Evolutionary conservation across 1,140 invertebrate genomes (phyloP).

Genomic region (Papilio polytes): DNA sequence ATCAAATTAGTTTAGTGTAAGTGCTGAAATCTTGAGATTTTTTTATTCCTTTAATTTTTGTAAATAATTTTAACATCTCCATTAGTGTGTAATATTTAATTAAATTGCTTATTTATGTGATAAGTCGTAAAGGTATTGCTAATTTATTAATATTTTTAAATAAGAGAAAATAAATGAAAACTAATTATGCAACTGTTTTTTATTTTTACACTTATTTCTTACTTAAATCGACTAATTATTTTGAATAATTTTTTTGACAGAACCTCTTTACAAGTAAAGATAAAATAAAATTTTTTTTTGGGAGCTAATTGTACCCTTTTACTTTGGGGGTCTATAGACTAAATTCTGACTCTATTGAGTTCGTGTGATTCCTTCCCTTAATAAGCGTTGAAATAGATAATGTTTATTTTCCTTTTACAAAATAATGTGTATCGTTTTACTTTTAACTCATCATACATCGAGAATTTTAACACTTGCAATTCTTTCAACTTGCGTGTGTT

Average conservation of each 20-base stretch:
- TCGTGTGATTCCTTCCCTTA: not conserved
- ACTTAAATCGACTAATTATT: not conserved
- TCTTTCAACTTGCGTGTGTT: conserved; percentile 56
- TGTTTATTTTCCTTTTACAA: not conserved
- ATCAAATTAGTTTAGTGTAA: not conserved
- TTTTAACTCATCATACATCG: not conserved
- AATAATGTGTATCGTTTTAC: not conserved
- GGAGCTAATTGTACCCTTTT: too few relatives aligned
- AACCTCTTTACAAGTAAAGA: not conserved
- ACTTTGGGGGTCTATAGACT: too few relatives aligned
- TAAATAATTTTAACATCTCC: conserved; percentile 40
- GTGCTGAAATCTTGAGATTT: conserved; percentile 44
- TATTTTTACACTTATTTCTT: not conserved
- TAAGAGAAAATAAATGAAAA: conserved; percentile 44
- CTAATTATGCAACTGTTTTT: not conserved
- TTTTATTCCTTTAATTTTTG: conserved; percentile 41
- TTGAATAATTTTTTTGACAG: not conserved
- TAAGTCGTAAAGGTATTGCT: conserved; percentile 49
- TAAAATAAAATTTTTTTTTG: not conserved
- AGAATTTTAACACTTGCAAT: not conserved
- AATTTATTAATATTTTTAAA: conserved; percentile 42
- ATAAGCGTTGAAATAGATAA: not conserved
- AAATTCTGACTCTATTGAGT: not conserved
- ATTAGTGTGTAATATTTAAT: conserved; percentile 12
- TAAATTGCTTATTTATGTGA: conserved; percentile 45